phyloP scores from a whole-genome alignment of 2,888 invertebrate species.

The Sicus ferrugineus region DNA sequence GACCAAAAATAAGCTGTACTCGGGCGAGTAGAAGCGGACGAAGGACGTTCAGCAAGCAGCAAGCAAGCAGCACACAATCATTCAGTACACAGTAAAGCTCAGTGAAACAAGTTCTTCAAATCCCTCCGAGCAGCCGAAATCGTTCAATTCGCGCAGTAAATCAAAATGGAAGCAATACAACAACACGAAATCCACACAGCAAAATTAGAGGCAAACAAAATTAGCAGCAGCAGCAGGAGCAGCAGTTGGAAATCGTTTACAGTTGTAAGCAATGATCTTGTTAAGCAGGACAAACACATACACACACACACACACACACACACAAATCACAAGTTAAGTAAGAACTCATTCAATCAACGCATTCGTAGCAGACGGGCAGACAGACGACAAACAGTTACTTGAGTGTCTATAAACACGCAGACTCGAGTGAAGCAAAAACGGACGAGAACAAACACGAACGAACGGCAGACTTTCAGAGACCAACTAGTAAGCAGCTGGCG shows the following conservation, averaged over 20 bases:
- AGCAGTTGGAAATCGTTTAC: slow-evolving; percentile 35
- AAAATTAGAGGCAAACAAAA: not conserved
- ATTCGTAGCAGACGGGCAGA: too few species aligned
- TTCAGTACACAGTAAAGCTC: slow-evolving; percentile 10
- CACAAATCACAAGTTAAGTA: too few species aligned
- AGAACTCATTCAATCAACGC: slow-evolving; percentile 34
- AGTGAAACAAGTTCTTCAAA: slow-evolving; percentile 34
- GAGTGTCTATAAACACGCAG: too few species aligned
- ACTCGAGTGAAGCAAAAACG: not conserved
- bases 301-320: slow-evolving; percentile 26
- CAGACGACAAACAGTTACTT: too few species aligned
- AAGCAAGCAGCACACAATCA: not conserved
- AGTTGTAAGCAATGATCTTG: not conserved
- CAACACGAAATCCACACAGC: slow-evolving; percentile 1
- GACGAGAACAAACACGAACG: too few species aligned
- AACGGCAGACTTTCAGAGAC: not conserved
- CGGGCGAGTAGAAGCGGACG: slow-evolving; percentile 62
- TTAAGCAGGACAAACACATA: slow-evolving; percentile 33
- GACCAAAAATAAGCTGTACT: slow-evolving; percentile 91
- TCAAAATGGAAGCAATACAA: slow-evolving; percentile 4
- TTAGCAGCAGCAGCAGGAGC: slow-evolving; percentile 18
- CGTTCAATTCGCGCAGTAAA: slow-evolving; percentile 21
- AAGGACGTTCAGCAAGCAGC: slow-evolving; percentile 20
- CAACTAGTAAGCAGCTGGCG: too few species aligned
- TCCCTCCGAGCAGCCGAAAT: slow-evolving; percentile 47